Percentiles rank a stretch among this genome's conserved stretches.
Evolutionary conservation across 2,113 vertebrate genomes (phyloP).

Genomic region (Fukomys damarensis): DNA sequence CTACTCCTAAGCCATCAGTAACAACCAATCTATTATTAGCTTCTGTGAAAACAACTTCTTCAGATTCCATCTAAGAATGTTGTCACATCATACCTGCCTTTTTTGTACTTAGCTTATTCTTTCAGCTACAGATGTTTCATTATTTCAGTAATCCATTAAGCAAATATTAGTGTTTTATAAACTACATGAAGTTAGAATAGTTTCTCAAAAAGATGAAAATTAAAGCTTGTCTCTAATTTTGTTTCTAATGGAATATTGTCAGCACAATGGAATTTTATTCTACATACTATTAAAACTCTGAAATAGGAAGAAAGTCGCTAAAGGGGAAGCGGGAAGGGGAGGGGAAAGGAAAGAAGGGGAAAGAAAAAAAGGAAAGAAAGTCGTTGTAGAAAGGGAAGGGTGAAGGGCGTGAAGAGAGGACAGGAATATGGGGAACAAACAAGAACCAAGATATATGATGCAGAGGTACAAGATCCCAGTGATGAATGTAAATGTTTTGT

Average conservation of each 20-base stretch:
- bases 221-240: background rate
- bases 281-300: background rate
- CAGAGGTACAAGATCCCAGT: too few species aligned
- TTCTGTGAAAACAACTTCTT: background rate
- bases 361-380: too few species aligned
- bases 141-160: background rate
- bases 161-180: background rate
- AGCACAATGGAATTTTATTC: background rate
- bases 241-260: background rate
- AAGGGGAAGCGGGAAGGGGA: too few species aligned
- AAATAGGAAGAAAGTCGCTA: too few species aligned
- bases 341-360: too few species aligned
- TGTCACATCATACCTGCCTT: background rate
- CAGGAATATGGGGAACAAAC: too few species aligned
- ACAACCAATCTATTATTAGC: background rate
- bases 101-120: background rate
- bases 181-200: background rate
- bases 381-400: too few species aligned
- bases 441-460: too few species aligned
- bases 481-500: too few species aligned
- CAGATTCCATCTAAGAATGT: background rate
- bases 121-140: background rate
- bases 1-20: fast-evolving
- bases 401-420: too few species aligned
- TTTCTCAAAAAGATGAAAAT: background rate